These are phyloP conservation scores for Drosophila meridiana DNA, from an alignment of 2,888 invertebrate genomes.

Conservation along the genomic window DNA sequence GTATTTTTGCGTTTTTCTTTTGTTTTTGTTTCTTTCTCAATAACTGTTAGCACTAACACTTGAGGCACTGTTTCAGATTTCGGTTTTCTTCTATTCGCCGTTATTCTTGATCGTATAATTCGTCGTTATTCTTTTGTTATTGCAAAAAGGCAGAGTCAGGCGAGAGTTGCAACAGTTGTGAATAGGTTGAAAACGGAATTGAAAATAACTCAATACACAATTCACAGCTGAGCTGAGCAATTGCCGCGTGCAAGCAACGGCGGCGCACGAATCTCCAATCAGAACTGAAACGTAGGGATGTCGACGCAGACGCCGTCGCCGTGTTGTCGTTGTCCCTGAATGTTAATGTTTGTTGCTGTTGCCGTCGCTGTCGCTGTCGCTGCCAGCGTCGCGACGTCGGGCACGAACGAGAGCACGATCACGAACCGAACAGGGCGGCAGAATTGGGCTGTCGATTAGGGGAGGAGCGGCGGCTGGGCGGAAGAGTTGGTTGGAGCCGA, in stretches of 20 bases:
- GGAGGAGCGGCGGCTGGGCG: slow-evolving; percentile 48
- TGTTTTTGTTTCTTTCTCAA: slow-evolving; percentile 19
- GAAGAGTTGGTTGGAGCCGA: slow-evolving; percentile 56
- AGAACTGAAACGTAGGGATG: slow-evolving; percentile 83
- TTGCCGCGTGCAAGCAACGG: slow-evolving; percentile 77
- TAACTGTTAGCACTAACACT: slow-evolving; percentile 54
- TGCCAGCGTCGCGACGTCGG: slow-evolving; percentile 42
- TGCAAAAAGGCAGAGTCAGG: slow-evolving; percentile 51
- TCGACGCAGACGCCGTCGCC: slow-evolving; percentile 73
- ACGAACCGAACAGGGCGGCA: slow-evolving; percentile 56
- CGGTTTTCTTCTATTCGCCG: slow-evolving; percentile 23
- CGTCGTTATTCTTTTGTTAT: slow-evolving; percentile 39
- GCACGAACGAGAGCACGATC: slow-evolving; percentile 64
- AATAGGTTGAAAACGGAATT: slow-evolving; percentile 52
- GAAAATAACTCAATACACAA: slow-evolving; percentile 57
- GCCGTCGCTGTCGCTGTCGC: slow-evolving; percentile 37
- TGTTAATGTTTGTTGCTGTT: slow-evolving; percentile 61
- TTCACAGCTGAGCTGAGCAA: slow-evolving; percentile 68
- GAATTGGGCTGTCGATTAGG: slow-evolving; percentile 31
- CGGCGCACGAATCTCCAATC: slow-evolving; percentile 83
- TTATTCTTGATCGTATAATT: slow-evolving; percentile 26
- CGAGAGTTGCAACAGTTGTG: slow-evolving; percentile 54
- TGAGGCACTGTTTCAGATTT: slow-evolving; percentile 33
- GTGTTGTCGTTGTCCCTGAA: slow-evolving; percentile 75
- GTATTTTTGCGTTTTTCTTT: not conserved